phyloP scores from a whole-genome alignment of 2,888 invertebrate species.

The Xanthia togata region DNA sequence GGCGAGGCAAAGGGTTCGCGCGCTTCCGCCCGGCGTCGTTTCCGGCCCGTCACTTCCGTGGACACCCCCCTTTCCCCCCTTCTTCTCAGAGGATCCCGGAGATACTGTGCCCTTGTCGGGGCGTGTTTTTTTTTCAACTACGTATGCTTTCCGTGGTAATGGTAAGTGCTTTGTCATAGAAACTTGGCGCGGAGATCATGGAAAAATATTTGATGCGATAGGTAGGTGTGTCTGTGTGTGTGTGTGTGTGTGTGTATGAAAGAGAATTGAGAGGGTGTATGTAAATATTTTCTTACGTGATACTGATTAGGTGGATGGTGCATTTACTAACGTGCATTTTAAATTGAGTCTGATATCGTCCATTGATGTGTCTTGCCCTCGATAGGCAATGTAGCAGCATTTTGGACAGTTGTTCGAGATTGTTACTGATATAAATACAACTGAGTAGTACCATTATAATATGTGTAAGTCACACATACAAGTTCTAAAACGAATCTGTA shows the following conservation, averaged over 20 bases:
- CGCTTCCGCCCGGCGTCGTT: conserved; percentile 84
- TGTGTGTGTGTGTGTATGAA: conserved; percentile 5
- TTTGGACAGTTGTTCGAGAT: not conserved
- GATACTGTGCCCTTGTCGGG: conserved; percentile 64
- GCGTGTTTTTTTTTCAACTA: conserved; percentile 71
- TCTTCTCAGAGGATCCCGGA: conserved; percentile 67
- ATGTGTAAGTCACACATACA: too few species aligned
- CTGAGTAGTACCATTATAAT: not conserved
- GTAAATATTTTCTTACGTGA: not conserved
- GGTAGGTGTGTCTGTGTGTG: conserved; percentile 9
- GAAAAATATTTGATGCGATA: conserved; percentile 44
- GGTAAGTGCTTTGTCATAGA: conserved; percentile 75
- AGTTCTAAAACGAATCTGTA: not conserved
- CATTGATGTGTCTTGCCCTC: not conserved
- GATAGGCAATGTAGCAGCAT: not conserved
- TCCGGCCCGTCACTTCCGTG: conserved; percentile 81
- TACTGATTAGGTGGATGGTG: not conserved
- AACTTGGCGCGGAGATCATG: conserved; percentile 41
- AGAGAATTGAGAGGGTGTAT: not conserved
- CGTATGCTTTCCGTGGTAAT: conserved; percentile 75
- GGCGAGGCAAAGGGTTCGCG: conserved; percentile 84
- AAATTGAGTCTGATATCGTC: too few species aligned
- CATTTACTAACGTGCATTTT: not conserved
- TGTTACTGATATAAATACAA: not conserved
- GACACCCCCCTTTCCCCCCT: conserved; percentile 32